Base-by-base conservation (phyloP, 2,888 invertebrate species). In the Scaptomyza cyrtandrae region DNA sequence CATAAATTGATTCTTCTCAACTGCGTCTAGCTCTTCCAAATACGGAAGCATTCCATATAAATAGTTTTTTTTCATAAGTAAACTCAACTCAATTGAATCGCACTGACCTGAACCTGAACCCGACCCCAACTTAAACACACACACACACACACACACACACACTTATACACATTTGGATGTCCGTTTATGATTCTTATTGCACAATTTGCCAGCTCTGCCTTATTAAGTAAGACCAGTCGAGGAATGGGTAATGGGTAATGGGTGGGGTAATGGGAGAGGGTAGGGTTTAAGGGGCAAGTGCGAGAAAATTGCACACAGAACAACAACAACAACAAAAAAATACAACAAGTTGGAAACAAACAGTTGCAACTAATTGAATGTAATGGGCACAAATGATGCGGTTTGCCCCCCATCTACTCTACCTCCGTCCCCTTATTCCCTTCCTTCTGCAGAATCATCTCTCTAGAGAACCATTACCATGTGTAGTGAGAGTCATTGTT, bases 281-380 rank as follows among this genome's bases (percentile, higher is more conserved):
- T 24, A 29, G 29, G 29, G 11, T 29, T 24, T 39, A 37, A 5
- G 24, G 24, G 76, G 54, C 56, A 64, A 77, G 78, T 83, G 84
- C 81, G 75, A 84, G 69, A 73, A 71, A 72, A 68, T 75, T 55
- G 70, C 62, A 71, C 29, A 6, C 29, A 29, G 29, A 29, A 6
- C 7, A 27, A 4, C n/a, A n/a, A n/a, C n/a, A n/a, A n/a, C n/a
- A 27, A 60, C 66, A 64, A 69, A 70, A 4, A 6, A 5, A n/a
- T 13, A 35, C 11, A 35, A 4, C 13, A 13, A 13, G 67, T 59
- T 73, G 71, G 56, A 81, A 71, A 71, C 68, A 75, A 71, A 62
- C 75, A 81, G 70, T 78, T 78, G 77, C 71, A 52, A 71, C 88
- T 88, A 85, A 85, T 85, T 85, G 85, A 85, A 83, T 88, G 83